These are phyloP conservation scores for Pachyramphus minor DNA, from an alignment of 2,113 vertebrate genomes.

Conservation along the genomic window DNA sequence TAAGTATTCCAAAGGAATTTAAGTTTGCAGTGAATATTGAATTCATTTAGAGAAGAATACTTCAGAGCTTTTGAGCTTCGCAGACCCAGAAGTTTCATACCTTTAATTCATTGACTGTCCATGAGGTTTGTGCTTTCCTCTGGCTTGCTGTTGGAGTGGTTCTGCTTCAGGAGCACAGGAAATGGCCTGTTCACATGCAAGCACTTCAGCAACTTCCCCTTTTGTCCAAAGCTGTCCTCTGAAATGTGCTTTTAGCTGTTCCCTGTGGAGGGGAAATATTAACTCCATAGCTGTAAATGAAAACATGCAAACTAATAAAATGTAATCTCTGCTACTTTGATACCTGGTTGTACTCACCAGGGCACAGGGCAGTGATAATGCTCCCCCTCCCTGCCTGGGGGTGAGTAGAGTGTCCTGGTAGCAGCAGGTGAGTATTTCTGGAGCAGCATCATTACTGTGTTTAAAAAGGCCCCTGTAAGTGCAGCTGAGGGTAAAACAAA, in stretches of 20 bases:
- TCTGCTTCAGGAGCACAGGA: neutral
- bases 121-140: neutral
- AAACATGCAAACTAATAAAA: neutral
- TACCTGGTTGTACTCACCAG: neutral
- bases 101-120: neutral
- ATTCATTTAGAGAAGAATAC: neutral
- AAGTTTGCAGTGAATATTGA: neutral
- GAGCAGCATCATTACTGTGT: neutral
- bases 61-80: neutral
- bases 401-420: neutral
- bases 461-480: neutral
- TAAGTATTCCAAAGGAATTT: slow-evolving; percentile 68
- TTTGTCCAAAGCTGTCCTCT: neutral
- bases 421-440: neutral
- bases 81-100: neutral
- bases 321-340: neutral
- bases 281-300: neutral
- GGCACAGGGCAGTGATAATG: neutral
- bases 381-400: neutral
- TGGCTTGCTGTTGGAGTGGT: neutral
- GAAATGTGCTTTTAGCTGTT: neutral
- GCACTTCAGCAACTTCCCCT: neutral
- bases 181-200: neutral
- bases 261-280: neutral
- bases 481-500: neutral